Base-by-base conservation (phyloP, 2,113 vertebrate species). In the Petrocephalus zakoni region DNA sequence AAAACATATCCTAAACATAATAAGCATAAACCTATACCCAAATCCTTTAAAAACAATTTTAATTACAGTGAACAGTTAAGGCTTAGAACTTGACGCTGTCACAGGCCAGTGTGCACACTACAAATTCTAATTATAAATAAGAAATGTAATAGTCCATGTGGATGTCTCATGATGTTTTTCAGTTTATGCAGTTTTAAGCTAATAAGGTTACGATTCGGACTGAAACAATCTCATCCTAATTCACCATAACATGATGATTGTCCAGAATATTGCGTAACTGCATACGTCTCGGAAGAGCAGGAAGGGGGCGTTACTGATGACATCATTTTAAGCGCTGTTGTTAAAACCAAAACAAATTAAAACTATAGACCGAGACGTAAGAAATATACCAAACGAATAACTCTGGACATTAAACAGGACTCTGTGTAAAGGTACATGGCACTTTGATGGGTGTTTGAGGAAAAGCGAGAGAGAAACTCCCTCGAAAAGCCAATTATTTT, bases 401-500 rank as follows among this genome's bases (percentile, higher is more conserved):
- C 49, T 37, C 29, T 37, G 4, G 10, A 64, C n/a, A 25, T 64
- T 29, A 81, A 81, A 46, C 37, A 46, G 15, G 15, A 4, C 15
- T 19, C 5, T 4, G 8, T 10, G 2, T 46, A 46, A 6, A 5
- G 29, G 1, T 81, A 49, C 81, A 83, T 47, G 9, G 19, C 46
- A n/a, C 81, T 83, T 83, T 49, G 37, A 22, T 85, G 6, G 9
- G 46, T 85, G 49, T 34, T 25, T 55, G 22, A 55, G 37, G 9
- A 86, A 25, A 25, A 52, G n/a, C 15, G 10, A 86, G 22, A 56
- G 25, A 55, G 47, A 85, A 55, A 17, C 49, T 55, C n/a, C 29
- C 13, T 78, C 72, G 84, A 86, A 56, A 86, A 86, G 37, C 84
- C 52, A 86, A 86, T 86, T 37, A 86, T 75, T 51, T 72, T 58